Evolutionary conservation across 2,888 invertebrate genomes (phyloP).

Genomic region (Salticus scenicus): DNA sequence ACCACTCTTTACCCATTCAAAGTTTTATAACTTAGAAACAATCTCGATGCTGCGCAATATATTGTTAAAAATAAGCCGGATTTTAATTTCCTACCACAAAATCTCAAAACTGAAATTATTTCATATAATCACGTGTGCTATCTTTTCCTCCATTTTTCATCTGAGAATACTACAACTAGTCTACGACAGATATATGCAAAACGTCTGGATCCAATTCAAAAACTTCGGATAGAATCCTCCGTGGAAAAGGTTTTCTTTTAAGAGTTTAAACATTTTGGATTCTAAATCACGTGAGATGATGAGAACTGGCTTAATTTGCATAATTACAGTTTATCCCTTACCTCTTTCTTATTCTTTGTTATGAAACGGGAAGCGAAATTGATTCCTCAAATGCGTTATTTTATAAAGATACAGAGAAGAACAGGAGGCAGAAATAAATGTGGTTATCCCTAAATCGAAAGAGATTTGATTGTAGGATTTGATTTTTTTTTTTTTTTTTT

Average conservation of each 20-base stretch:
- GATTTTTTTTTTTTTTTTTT: no score
- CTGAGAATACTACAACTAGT: background rate
- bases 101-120: no score
- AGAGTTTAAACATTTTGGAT: slow-evolving; percentile 44
- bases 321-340: slow-evolving; percentile 43
- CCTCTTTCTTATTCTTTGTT: background rate
- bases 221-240: background rate
- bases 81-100: no score
- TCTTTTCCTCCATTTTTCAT: background rate
- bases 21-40: no score
- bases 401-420: background rate
- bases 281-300: slow-evolving; percentile 25
- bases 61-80: no score
- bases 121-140: no score
- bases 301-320: slow-evolving; percentile 45
- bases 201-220: background rate
- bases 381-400: slow-evolving; percentile 12
- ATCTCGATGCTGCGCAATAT: no score
- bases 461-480: background rate
- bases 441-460: background rate
- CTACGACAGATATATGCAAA: background rate
- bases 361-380: slow-evolving; percentile 14
- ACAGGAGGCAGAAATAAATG: background rate
- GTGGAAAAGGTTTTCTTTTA: slow-evolving; percentile 38
- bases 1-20: no score